Base-by-base conservation (phyloP, 2,888 invertebrate genomes). In the Dynastes maya region DNA sequence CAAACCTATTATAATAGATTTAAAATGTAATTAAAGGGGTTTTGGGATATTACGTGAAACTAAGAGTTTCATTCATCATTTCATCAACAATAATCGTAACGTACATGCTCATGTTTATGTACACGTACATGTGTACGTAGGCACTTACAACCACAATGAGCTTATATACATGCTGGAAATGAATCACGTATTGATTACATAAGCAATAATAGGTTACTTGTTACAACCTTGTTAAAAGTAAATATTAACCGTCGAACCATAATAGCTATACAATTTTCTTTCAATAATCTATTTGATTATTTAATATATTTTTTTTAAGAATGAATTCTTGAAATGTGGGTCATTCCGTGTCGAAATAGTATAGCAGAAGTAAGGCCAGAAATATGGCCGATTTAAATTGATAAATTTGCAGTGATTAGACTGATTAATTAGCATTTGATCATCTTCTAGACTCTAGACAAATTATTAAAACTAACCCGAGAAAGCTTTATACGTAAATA, bases 151-250 rank as follows among this genome's bases (percentile, higher is more conserved):
- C 63, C 9, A 27, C 63, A 8, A 22, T 27, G 22, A 29, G 32
- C 64, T n/a, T 4, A 29, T 22, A 22, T 64, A 13, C 32, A 29
- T 32, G 9, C 32, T n/a, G 8, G 64, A 29, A 32, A 64, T 64
- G 64, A 64, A 29, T 64, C 64, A 64, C 64, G 64, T 37, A 64
- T 64, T 64, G 37, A 29, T 64, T 64, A 27, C 64, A 64, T 64
- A 64, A 64, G 32, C 3, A 64, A 32, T 64, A 64, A 32, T 37
- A 64, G 0, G 29, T 64, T 64, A 64, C 64, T 32, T 29, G 64
- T 64, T 29, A 32, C 64, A 64, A 64, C 64, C 64, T 64, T n/a
- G 32, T 37, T 64, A 64, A 64, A 64, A 64, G 64, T 32, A 64
- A 64, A 64, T 64, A 64, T 37, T 64, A 16, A 53, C 53, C 4